Percentiles rank a stretch among this genome's conserved stretches.
Conservation (phyloP, 1,140 invertebrate genomes). For the Hycleus phaleratus region DNA sequence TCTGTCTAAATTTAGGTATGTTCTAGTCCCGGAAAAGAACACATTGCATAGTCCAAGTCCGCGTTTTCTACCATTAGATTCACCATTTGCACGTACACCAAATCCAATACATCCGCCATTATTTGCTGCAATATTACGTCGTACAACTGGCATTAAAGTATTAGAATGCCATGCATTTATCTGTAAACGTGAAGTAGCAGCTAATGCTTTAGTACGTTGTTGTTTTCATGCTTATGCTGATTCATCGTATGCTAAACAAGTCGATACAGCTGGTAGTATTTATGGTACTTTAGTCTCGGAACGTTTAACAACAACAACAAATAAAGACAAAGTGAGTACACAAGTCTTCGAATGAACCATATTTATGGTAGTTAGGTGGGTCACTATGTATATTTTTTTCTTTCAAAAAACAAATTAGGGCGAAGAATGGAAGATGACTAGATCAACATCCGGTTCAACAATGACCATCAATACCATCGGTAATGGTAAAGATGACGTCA, state of each 20-base stretch:
- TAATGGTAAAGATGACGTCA: slow-evolving; percentile 37
- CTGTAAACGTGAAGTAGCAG: slow-evolving; percentile 90
- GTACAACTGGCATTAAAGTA: slow-evolving; percentile 97
- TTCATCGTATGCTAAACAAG: slow-evolving; percentile 80
- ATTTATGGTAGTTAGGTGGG: slow-evolving; percentile 10
- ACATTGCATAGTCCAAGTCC: slow-evolving; percentile 50
- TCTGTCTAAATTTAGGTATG: slow-evolving; percentile 37
- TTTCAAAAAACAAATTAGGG: slow-evolving; percentile 28
- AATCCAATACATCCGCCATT: slow-evolving; percentile 86
- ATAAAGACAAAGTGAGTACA: slow-evolving; percentile 36
- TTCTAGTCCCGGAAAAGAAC: slow-evolving; percentile 50
- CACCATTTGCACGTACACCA: slow-evolving; percentile 85
- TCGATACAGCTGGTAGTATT: slow-evolving; percentile 53
- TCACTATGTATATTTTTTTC: no score
- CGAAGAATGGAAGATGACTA: slow-evolving; percentile 46
- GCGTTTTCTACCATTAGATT: slow-evolving; percentile 92
- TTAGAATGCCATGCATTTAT: slow-evolving; percentile 99
- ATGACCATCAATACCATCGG: slow-evolving; percentile 50
- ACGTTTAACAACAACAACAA: slow-evolving; percentile 21
- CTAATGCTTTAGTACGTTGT: slow-evolving; percentile 86
- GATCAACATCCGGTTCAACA: slow-evolving; percentile 47
- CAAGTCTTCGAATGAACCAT: no score
- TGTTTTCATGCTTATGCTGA: slow-evolving; percentile 94
- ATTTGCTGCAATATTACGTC: slow-evolving; percentile 90
- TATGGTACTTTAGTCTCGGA: slow-evolving; percentile 43